These are phyloP conservation scores for Myoxocephalus aenaeus DNA, from an alignment of 2,797 vertebrate species.

Conservation along the genomic window DNA sequence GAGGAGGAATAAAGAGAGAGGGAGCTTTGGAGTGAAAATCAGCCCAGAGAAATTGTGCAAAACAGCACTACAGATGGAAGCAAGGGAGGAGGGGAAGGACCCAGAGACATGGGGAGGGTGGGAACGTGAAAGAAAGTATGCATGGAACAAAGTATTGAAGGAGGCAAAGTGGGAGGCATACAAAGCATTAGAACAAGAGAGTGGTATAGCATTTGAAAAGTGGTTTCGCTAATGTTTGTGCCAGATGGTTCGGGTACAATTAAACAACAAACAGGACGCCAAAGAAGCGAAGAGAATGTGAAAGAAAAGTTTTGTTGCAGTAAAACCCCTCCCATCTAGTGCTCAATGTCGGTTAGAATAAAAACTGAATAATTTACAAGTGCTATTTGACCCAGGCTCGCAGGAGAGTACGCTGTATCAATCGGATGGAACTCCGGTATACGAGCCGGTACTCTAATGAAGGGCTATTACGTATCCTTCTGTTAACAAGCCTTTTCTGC, in stretches of 20 bases:
- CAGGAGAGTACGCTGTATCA: constrained; percentile 21
- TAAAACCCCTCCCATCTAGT: neutral
- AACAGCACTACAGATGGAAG: constrained; percentile 31
- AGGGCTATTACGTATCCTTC: constrained; percentile 50
- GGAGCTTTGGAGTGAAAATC: constrained; percentile 26
- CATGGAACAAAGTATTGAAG: constrained; percentile 22
- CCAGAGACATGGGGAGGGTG: constrained; percentile 5
- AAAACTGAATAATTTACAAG: constrained; percentile 49
- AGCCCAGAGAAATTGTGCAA: constrained; percentile 11
- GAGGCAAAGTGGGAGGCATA: constrained; percentile 31
- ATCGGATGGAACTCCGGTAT: constrained; percentile 41
- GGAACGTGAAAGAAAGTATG: constrained; percentile 12
- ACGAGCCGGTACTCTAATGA: constrained; percentile 50
- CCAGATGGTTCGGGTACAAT: constrained; percentile 48
- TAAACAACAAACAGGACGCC: constrained; percentile 20
- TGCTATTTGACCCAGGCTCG: constrained; percentile 38
- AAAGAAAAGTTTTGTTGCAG: constrained; percentile 24
- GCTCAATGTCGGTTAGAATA: constrained; percentile 34
- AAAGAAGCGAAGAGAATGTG: constrained; percentile 21
- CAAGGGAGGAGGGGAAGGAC: constrained; percentile 17
- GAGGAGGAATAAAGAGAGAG: constrained; percentile 7
- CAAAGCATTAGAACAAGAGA: constrained; percentile 14
- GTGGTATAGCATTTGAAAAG: constrained; percentile 24
- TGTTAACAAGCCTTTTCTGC: constrained; percentile 52
- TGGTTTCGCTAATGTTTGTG: constrained; percentile 23